Conservation (phyloP, 2,113 vertebrate genomes). For the Mirza zaza region DNA sequence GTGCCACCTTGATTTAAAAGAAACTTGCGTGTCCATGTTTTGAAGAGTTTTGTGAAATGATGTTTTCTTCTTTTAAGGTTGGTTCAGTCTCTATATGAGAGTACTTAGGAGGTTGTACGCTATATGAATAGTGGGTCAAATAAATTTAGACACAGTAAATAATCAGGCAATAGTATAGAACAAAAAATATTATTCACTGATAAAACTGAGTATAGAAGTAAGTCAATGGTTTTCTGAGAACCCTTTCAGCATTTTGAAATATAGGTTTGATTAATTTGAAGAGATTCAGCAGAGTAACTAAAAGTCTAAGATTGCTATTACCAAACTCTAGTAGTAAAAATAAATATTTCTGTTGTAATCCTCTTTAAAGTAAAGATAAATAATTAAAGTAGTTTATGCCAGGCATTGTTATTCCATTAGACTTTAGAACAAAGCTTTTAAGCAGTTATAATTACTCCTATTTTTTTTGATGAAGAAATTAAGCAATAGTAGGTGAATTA, state of each 20-base stretch:
- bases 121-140: not conserved
- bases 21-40: not conserved
- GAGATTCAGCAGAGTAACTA: not conserved
- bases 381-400: not conserved
- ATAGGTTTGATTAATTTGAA: not conserved
- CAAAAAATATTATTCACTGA: not conserved
- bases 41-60: not conserved
- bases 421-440: not conserved
- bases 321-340: not conserved
- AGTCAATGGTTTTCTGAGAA: not conserved
- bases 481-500: not conserved
- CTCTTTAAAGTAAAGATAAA: not conserved
- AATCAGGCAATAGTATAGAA: not conserved
- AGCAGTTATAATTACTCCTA: not conserved
- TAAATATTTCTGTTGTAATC: not conserved
- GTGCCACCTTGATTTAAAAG: not conserved
- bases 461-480: not conserved
- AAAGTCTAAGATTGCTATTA: not conserved
- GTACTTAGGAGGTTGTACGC: not conserved
- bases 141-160: not conserved
- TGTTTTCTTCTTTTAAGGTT: not conserved
- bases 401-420: not conserved
- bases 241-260: not conserved
- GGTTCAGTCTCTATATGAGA: not conserved
- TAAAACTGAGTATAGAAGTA: not conserved